Conservation (phyloP, 2,888 invertebrate species). For the Epinotia nisella region DNA sequence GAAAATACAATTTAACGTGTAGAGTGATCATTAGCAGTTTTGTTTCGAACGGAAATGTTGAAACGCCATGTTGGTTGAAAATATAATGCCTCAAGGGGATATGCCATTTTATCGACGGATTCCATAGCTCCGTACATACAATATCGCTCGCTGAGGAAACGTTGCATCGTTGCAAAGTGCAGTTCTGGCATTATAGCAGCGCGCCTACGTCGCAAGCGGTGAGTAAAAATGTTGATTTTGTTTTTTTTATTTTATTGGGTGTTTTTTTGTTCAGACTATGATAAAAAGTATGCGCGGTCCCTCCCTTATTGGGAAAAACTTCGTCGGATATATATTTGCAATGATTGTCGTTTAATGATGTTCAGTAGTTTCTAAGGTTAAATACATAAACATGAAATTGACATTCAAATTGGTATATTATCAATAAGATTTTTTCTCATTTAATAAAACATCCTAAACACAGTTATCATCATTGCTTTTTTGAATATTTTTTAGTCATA, state of each 20-base stretch:
- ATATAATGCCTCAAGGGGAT: conserved; percentile 47
- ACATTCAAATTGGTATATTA: conserved; percentile 1
- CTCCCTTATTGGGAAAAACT: conserved; percentile 23
- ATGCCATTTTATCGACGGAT: conserved; percentile 50
- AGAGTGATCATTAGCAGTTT: conserved; percentile 10
- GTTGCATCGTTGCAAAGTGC: conserved; percentile 32
- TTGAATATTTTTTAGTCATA: not conserved
- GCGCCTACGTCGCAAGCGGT: conserved; percentile 35
- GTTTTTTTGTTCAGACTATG: conserved; percentile 28
- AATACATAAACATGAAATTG: conserved; percentile 7
- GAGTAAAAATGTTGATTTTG: conserved; percentile 24
- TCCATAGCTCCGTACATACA: conserved; percentile 17
- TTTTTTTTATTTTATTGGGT: conserved; percentile 28
- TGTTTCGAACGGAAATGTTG: conserved; percentile 1
- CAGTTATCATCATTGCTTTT: not conserved
- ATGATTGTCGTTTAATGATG: conserved; percentile 2
- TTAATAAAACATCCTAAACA: not conserved
- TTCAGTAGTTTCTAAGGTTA: conserved; percentile 21
- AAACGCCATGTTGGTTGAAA: conserved; percentile 44
- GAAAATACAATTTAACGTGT: not conserved
- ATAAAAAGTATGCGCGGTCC: conserved; percentile 16
- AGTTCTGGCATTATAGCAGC: conserved; percentile 33
- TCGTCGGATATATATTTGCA: conserved; percentile 9
- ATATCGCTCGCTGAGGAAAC: conserved; percentile 23
- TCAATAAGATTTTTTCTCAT: conserved; percentile 2